phyloP scores from a whole-genome alignment of 2,113 vertebrate species.

The Elanoides forficatus region DNA sequence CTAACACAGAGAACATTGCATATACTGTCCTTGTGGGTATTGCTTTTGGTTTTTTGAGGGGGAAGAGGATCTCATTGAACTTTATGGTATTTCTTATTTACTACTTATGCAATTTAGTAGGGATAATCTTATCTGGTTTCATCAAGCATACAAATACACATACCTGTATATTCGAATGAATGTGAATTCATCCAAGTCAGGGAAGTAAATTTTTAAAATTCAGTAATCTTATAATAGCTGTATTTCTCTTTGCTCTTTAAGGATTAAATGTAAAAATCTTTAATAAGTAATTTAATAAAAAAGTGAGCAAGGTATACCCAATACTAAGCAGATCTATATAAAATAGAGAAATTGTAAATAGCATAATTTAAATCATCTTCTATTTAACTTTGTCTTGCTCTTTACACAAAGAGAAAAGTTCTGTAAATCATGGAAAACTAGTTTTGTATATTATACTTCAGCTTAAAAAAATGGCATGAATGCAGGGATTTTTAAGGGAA shows the following conservation, averaged over 20 bases:
- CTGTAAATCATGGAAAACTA: background rate
- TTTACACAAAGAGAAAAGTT: background rate
- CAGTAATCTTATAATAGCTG: background rate
- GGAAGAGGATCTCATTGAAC: background rate
- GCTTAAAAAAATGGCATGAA: background rate
- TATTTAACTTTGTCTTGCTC: background rate
- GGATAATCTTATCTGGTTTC: rapidly evolving
- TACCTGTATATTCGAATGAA: too few relatives aligned
- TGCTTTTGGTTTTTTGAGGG: background rate
- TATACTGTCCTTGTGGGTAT: background rate
- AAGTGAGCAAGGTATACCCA: background rate
- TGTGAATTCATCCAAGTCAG: background rate
- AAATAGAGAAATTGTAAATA: background rate
- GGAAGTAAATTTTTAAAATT: background rate
- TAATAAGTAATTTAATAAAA: background rate
- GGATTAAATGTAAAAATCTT: background rate
- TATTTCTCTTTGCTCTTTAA: background rate
- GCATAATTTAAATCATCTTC: background rate
- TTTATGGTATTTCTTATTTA: background rate
- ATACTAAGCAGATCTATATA: background rate
- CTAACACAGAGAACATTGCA: background rate
- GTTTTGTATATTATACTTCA: background rate
- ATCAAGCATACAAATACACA: background rate
- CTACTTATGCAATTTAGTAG: background rate
- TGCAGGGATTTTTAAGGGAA: background rate